Evolutionary conservation across 2,113 vertebrate genomes (phyloP).

Genomic region (Bufo gargarizans): DNA sequence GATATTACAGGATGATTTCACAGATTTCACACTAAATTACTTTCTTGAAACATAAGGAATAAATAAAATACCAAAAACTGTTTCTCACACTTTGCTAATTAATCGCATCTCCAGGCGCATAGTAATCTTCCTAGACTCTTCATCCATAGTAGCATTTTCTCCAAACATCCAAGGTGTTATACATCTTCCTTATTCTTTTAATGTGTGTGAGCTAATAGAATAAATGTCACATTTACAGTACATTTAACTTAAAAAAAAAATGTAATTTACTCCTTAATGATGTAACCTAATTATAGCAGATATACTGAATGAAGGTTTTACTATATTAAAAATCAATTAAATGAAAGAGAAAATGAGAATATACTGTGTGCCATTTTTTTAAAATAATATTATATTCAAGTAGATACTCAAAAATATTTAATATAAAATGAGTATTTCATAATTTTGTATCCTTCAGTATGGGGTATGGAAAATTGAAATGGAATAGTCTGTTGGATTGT

Average conservation of each 20-base stretch:
- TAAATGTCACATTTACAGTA: conserved; percentile 40
- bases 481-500: too few species aligned
- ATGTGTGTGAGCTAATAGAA: conserved; percentile 34
- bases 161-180: conserved; percentile 46
- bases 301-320: neutral
- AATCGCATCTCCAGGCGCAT: conserved; percentile 15
- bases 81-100: conserved; percentile 50
- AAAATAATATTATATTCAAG: neutral
- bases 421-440: neutral
- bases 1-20: neutral
- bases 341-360: neutral
- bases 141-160: conserved; percentile 8
- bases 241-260: conserved; percentile 31
- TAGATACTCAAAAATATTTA: neutral
- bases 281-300: conserved; percentile 24
- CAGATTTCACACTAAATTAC: conserved; percentile 3
- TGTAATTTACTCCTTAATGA: conserved; percentile 9
- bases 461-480: neutral
- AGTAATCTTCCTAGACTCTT: conserved; percentile 39
- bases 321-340: conserved; percentile 10
- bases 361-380: neutral
- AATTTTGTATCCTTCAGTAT: neutral
- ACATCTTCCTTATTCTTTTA: conserved; percentile 14
- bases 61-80: conserved; percentile 29
- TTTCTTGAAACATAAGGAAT: neutral